Evolutionary conservation across 2,113 vertebrate species (phyloP), one percentile per base, ranked within the genome.

Genomic region (Psittacara wagleri): DNA sequence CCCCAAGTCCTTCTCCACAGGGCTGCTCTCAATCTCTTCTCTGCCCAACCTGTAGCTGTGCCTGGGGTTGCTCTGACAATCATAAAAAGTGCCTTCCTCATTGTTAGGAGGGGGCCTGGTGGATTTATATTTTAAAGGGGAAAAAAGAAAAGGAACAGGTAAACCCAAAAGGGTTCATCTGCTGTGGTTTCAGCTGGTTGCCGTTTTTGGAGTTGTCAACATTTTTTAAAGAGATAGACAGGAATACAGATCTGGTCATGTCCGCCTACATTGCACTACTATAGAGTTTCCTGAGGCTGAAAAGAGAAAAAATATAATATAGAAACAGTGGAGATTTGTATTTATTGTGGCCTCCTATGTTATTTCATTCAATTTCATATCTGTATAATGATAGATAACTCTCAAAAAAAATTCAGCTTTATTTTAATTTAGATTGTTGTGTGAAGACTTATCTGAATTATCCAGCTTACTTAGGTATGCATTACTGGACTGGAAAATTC

Each of bases 401-500:
- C 13, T 80, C 63, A 55, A 44, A 93, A 69, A 49, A 16, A 72
- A 83, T 93, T 86, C 29, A 86, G 29, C 7, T 81, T 75, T 90
- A 33, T 59, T 90, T 97, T 90, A 86, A 81, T 92, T 92, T 78
- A 55, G 43, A 72, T 88, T 93, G 67, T 83, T 51, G 9, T 33
- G 59, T 25, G 12, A 61, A 78, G 28, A 64, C 33, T 91, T 81
- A 83, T 54, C 86, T 78, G 86, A 81, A 84, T 83, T 92, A 83
- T 77, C n/a, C 61, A 68, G 23, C 22, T 67, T 78, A 74, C 35
- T 94, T 86, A 59, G 83, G 77, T 86, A 88, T 44, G 80, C 86
- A 84, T 94, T 95, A 82, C 48, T 78, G 81, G 69, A 70, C 69
- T 75, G 76, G 86, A 94, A 95, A 97, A 88, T 88, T 68, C 46